phyloP scores from a whole-genome alignment of 2,113 vertebrate genomes.

The Saimiri boliviensis region DNA sequence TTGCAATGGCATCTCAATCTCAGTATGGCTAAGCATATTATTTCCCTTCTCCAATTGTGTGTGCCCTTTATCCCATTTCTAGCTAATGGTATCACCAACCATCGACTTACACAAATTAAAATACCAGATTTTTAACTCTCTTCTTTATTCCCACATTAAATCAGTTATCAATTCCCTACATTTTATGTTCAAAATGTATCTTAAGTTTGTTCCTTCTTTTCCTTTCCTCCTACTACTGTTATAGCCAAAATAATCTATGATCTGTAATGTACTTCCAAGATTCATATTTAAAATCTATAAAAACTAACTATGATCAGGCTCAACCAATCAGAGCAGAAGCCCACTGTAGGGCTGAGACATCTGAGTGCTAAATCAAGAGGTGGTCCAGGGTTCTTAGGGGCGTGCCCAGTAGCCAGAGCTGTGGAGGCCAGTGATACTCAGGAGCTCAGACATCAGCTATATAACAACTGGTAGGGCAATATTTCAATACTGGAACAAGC shows the following conservation, averaged over 20 bases:
- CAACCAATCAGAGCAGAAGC: not conserved
- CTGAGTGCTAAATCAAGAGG: not conserved
- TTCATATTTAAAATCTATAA: not conserved
- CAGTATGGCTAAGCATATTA: not conserved
- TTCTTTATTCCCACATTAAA: not conserved
- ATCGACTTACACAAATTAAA: not conserved
- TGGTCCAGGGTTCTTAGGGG: not conserved
- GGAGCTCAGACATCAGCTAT: not conserved
- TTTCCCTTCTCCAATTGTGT: not conserved
- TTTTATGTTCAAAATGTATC: not conserved
- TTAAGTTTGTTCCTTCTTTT: not conserved
- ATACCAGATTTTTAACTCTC: not conserved
- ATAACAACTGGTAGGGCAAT: not conserved
- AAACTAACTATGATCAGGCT: not conserved
- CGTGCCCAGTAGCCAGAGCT: not conserved
- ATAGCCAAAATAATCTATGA: not conserved
- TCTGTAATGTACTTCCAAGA: not conserved
- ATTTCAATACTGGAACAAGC: not conserved
- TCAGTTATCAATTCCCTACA: not conserved
- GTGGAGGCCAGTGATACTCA: rapidly evolving
- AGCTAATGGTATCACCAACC: not conserved
- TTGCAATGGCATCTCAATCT: not conserved
- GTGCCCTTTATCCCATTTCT: not conserved
- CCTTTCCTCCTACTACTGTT: not conserved
- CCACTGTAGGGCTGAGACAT: not conserved